phyloP scores from a whole-genome alignment of 1,140 invertebrate species.

The Ylistrum balloti region DNA sequence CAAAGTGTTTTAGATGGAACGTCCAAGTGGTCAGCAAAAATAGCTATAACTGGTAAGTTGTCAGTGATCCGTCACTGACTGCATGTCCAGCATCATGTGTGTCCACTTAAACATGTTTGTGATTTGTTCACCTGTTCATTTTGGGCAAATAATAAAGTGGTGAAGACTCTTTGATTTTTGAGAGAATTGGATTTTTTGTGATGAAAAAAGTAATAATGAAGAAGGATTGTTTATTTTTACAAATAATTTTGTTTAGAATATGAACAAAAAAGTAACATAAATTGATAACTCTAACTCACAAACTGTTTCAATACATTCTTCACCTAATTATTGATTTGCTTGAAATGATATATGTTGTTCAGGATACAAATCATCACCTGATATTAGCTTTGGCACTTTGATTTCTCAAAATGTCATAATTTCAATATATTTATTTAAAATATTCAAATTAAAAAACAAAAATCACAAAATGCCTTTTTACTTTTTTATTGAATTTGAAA shows the following conservation, averaged over 20 bases:
- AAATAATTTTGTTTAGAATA: no score
- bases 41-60: conserved; percentile 87
- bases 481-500: no score
- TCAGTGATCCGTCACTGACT: not conserved
- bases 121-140: conserved; percentile 26
- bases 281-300: no score
- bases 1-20: conserved; percentile 99
- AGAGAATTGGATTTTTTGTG: not conserved
- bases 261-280: no score
- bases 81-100: conserved; percentile 24
- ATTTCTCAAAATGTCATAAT: no score
- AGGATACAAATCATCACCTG: not conserved
- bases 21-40: conserved; percentile 99
- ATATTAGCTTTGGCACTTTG: not conserved
- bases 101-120: conserved; percentile 38
- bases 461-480: no score
- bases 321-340: not conserved
- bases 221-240: no score
- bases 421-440: not conserved
- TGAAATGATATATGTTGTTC: not conserved
- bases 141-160: conserved; percentile 8
- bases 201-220: no score
- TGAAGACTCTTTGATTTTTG: not conserved
- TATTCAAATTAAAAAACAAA: not conserved
- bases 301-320: not conserved